Base-by-base conservation (phyloP, 2,888 invertebrate genomes). In the Phengaris alcon region DNA sequence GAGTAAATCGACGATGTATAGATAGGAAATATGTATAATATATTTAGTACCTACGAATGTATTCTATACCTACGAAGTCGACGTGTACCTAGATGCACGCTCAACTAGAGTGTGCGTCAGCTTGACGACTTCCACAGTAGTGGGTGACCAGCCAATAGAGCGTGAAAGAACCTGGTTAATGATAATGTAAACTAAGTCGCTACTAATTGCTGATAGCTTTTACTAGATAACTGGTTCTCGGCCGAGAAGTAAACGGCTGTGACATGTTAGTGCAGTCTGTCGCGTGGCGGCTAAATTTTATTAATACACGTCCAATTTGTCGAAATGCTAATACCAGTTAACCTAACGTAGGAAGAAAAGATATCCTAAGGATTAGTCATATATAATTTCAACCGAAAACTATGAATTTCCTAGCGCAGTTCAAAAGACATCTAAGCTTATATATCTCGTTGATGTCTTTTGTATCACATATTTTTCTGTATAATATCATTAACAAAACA, bases 121-220 rank as follows among this genome's bases (percentile, higher is more conserved):
- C 35, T 35, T 35, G 35, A 35, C 55, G n/a, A 57, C 57, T 9
- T 59, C 22, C 15, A 22, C 22, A 64, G 35, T 35, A 35, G 22
- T 22, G 10, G 22, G 9, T 10, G 59, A 35, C 10, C 35, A 44
- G 12, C 35, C 35, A 64, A 64, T 64, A 64, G 35, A 64, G 35
- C 64, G 64, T 64, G 13, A 64, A 64, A 64, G 35, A 64, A 64
- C 35, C 64, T 64, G 64, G 64, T 35, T 64, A 64, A 64, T 64
- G 35, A 64, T 64, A 44, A 64, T 64, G 6, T 64, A 64, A 44
- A 44, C 35, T 64, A 44, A 35, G 35, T 64, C 64, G 35, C 59
- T 10, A 22, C 15, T 59, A 59, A 59, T 22, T 22, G 59, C 35
- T 35, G 64, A 22, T 15, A 57, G 57, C 57, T 10, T 7, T 2